These are phyloP conservation scores for Crotalus horridus DNA, from an alignment of 2,113 vertebrate species.

Conservation along the genomic window DNA sequence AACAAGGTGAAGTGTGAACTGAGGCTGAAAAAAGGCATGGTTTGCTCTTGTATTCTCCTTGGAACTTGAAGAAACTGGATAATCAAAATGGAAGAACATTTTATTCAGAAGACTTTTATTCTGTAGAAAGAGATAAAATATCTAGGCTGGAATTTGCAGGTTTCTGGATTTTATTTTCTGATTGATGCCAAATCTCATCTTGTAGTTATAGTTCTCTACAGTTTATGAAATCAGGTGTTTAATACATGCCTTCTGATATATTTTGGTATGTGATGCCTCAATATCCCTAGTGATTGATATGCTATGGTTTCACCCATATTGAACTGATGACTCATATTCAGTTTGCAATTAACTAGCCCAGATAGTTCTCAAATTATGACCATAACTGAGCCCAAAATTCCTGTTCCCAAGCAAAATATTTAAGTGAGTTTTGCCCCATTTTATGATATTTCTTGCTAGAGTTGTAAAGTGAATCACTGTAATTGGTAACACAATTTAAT, in stretches of 20 bases:
- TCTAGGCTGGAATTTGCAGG: neutral
- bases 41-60: neutral
- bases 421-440: neutral
- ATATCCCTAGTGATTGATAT: neutral
- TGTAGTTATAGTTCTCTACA: neutral
- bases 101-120: neutral
- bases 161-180: neutral
- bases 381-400: neutral
- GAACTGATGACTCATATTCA: neutral
- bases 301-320: neutral
- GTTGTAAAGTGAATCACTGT: neutral
- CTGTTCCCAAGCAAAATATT: neutral
- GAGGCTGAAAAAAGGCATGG: neutral
- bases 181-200: neutral
- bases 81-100: neutral
- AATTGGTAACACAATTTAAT: neutral
- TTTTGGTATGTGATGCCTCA: neutral
- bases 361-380: neutral
- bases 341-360: neutral
- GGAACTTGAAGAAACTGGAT: neutral
- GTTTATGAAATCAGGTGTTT: neutral
- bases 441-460: neutral
- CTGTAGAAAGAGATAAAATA: neutral
- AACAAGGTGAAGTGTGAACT: neutral
- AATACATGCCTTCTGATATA: neutral